Percentiles rank a stretch among this genome's conserved stretches.
These are phyloP conservation scores for Monopis laevigella DNA, from an alignment of 2,888 invertebrate genomes.

Conservation along the genomic window DNA sequence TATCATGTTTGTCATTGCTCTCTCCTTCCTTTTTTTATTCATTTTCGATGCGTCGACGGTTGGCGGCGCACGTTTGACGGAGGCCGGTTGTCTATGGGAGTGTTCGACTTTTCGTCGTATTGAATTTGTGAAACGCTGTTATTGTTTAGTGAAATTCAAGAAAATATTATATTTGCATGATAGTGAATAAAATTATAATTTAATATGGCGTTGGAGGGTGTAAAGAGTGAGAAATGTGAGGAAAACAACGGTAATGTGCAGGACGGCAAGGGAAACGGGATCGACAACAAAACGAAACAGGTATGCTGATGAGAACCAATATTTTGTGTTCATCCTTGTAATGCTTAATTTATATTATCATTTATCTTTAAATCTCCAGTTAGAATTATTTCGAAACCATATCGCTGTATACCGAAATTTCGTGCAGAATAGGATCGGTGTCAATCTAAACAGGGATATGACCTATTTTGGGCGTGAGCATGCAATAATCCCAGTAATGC, in stretches of 20 bases:
- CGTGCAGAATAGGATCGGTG: constrained; percentile 47
- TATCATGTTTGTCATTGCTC: too few relatives aligned
- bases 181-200: constrained; percentile 53
- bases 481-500: constrained; percentile 26
- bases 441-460: constrained; percentile 47
- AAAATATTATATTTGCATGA: constrained; percentile 46
- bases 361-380: neutral
- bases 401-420: too few relatives aligned
- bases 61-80: constrained; percentile 29
- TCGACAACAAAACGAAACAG: constrained; percentile 69
- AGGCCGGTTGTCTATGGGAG: constrained; percentile 43
- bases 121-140: constrained; percentile 36
- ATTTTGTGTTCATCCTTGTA: neutral
- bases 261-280: constrained; percentile 64
- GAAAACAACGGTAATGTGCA: constrained; percentile 61
- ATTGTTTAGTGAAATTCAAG: constrained; percentile 40
- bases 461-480: constrained; percentile 51
- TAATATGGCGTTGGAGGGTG: constrained; percentile 65
- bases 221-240: constrained; percentile 64
- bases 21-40: constrained; percentile 10
- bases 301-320: too few relatives aligned
- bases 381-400: too few relatives aligned
- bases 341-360: neutral
- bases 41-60: constrained; percentile 45
- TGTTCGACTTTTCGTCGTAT: too few relatives aligned